Evolutionary conservation across 2,113 vertebrate genomes (phyloP), one percentile per base, ranked within the genome.

Genomic region (Vulpes lagopus): DNA sequence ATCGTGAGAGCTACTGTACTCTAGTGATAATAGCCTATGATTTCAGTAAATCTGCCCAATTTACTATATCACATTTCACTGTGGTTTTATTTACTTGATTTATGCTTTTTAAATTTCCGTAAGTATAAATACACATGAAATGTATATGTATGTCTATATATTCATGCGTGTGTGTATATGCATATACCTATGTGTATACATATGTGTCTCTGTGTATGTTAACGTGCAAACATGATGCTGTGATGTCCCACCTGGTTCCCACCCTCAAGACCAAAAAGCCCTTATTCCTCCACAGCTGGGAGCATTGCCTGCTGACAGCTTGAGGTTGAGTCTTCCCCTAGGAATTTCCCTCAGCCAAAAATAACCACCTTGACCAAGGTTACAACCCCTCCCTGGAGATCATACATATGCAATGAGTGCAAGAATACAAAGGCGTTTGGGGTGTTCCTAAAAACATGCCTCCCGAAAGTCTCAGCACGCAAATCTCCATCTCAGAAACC

Each of bases 1-100:
- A 62, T 53, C 43, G 76, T 71, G 59, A 91, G 23, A 93, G 43
- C 32, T 2, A 15, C 32, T 20, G 6, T 74, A 59, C 64, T 35
- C 3, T 9, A 90, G 38, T 57, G 67, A 86, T 14, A 8, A 23
- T 20, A 76, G 25, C 64, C 79, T 89, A 25, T 30, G 78, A 38
- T 49, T 81, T 89, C 67, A 90, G 35, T 67, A 95, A 94, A 79
- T 90, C 84, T 9, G n/a, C 38, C 64, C 64, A 38, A 5, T 17
- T 82, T 94, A 62, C 12, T 78, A 4, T 62, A 35, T 67, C 49
- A 53, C 30, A 38, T 85, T 89, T 96, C 43, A 74, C 12, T 35
- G 20, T 55, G 57, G 22, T 74, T 73, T 85, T 74, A 16, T 89
- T 89, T 88, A 73, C 55, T 91, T 97, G 32, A 84, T 73, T 71